Percentiles rank a stretch among this genome's conserved stretches.
phyloP scores from a whole-genome alignment of 2,797 vertebrate species.

The Thunnus albacares region DNA sequence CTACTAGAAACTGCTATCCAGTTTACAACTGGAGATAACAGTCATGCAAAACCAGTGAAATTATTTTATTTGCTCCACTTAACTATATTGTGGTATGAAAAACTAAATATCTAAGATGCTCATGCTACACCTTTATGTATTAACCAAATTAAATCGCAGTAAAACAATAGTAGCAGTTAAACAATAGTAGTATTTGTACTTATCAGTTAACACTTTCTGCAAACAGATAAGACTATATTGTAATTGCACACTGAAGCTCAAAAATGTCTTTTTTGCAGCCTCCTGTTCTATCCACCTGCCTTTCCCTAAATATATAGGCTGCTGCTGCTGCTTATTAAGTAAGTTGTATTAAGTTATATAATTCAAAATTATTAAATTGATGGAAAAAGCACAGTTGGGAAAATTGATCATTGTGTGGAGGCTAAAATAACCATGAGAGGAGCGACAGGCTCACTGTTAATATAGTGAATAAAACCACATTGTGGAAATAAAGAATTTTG shows the following conservation, averaged over 20 bases:
- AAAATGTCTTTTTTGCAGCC: neutral
- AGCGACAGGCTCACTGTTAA: neutral
- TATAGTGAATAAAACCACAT: neutral
- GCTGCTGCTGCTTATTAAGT: neutral
- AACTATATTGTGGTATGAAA: neutral
- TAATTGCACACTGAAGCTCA: neutral
- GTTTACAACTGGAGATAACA: neutral
- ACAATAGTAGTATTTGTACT: neutral
- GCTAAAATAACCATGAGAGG: neutral
- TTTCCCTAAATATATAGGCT: neutral
- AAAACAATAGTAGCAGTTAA: neutral
- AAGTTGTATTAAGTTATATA: neutral
- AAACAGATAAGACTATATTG: neutral
- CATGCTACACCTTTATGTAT: neutral
- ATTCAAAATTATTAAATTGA: neutral
- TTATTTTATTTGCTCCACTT: neutral
- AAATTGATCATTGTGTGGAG: neutral
- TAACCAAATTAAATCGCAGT: neutral
- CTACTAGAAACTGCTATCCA: too few species aligned
- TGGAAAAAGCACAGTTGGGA: neutral
- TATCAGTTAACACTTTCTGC: neutral
- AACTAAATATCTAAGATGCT: neutral
- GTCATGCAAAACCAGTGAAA: neutral
- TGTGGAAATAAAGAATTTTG: constrained; percentile 2
- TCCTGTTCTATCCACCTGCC: neutral